Conservation (phyloP, 2,888 invertebrate species). For the Pyrochroa serraticornis region DNA sequence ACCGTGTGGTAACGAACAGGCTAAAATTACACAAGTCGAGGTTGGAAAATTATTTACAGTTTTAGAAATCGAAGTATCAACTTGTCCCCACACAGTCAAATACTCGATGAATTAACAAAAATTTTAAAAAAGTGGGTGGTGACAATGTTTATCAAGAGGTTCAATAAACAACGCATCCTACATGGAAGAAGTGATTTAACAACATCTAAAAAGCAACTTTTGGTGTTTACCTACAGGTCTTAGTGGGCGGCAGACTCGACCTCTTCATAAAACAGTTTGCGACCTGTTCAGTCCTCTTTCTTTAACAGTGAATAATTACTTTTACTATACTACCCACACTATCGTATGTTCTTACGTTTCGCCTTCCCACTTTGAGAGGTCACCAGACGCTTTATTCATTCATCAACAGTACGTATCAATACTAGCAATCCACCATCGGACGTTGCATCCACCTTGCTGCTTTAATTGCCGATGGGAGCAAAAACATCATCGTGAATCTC, state of each 20-base stretch:
- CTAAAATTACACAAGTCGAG: no score
- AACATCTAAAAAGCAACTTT: conserved; percentile 23
- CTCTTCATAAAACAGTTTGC: conserved; percentile 20
- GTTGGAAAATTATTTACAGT: not conserved
- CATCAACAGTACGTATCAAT: not conserved
- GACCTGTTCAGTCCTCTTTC: conserved; percentile 2
- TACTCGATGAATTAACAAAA: conserved; percentile 1
- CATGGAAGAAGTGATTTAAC: conserved; percentile 25
- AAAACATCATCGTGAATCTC: no score
- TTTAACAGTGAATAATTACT: conserved; percentile 24
- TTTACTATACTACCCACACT: conserved; percentile 23
- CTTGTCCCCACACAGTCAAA: not conserved
- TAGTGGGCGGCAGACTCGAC: conserved; percentile 22
- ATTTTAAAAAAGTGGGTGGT: conserved; percentile 13
- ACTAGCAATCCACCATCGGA: no score
- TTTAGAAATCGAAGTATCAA: not conserved
- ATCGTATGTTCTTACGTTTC: conserved; percentile 9
- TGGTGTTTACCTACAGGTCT: conserved; percentile 23
- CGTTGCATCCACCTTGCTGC: no score
- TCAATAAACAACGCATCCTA: conserved; percentile 22
- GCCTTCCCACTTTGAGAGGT: conserved; percentile 25
- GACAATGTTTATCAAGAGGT: not conserved
- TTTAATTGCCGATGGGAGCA: no score
- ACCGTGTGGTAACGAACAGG: no score
- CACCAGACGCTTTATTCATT: conserved; percentile 22